Base-by-base conservation (phyloP, 2,113 vertebrate species). In the Onychostruthus taczanowskii region DNA sequence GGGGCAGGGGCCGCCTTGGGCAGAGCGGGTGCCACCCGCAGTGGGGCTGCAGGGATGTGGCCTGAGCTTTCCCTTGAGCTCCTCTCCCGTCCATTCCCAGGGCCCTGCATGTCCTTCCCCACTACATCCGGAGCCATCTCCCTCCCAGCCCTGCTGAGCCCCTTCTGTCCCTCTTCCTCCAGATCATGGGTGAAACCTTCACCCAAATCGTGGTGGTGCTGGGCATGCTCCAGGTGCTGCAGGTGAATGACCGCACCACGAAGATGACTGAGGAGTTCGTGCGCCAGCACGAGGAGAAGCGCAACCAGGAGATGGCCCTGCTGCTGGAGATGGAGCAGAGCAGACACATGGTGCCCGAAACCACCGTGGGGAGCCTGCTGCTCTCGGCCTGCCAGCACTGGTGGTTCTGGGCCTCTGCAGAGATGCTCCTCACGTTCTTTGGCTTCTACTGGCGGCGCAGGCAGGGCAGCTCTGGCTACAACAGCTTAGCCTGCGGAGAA, bases 161-260 rank as follows among this genome's bases (percentile, higher is more conserved):
- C 14, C 10, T 59, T 33, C 27, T 72, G 41, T 63, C 30, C 16
- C 10, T 37, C 50, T 6, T 37, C 37, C 37, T 66, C 7, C 59
- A 74, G 75, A 15, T 28, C 62, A 53, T 61, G 69, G 13, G 2
- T 22, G 7, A 1, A 17, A 10, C 3, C 52, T 13, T 33, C 7
- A 7, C 18, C 35, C 27, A 15, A 4, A 3, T 58, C 5, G 2
- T 20, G 27, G 2, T 11, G 18, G 3, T 14, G n/a, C 28, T 67
- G 62, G 18, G 11, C 13, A 7, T 26, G 6, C 1, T 47, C 6
- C 46, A 12, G 0, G 21, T 3, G 10, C 7, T 24, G 31, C 0
- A 0, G 9, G 2, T 1, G 0, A 6, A 17, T 30, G 19, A 58
- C 5, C 5, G 9, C 13, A 10, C 16, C 1, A 2, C 24, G 59